Conservation (phyloP, 2,888 invertebrate species). For the Choristoneura rosaceana region DNA sequence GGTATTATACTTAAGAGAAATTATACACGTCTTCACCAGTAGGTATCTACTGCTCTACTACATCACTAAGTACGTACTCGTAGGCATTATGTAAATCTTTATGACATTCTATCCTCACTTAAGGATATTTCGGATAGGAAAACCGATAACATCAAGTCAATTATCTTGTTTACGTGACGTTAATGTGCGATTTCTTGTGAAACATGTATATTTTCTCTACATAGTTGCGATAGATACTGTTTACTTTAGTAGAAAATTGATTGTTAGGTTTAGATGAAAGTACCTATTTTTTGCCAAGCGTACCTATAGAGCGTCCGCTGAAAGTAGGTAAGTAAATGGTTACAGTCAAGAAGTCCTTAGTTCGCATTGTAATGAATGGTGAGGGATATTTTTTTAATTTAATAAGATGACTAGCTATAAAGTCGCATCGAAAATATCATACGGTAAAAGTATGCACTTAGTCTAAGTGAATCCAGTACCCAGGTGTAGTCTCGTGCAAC, state of each 20-base stretch:
- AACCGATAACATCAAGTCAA: slow-evolving; percentile 27
- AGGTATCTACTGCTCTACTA: background rate
- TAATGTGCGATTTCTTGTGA: slow-evolving; percentile 20
- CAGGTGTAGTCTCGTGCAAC: slow-evolving; percentile 37
- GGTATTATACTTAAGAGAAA: background rate
- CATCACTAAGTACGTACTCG: background rate
- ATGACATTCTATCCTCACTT: slow-evolving; percentile 8
- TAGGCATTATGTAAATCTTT: slow-evolving; percentile 10
- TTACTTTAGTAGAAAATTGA: background rate
- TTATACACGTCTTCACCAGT: background rate
- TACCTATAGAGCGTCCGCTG: background rate
- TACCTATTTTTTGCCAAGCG: background rate
- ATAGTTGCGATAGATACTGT: background rate
- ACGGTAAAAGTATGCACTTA: slow-evolving; percentile 3
- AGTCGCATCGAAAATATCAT: background rate
- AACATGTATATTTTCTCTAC: slow-evolving; percentile 1
- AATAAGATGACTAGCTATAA: background rate
- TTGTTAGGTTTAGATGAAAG: background rate
- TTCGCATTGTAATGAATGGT: background rate
- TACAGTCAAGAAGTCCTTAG: background rate
- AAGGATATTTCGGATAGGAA: slow-evolving; percentile 15
- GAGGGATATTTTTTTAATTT: background rate
- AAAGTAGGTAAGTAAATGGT: background rate
- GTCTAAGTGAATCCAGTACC: slow-evolving; percentile 27
- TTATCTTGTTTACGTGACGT: slow-evolving; percentile 29